phyloP scores from a whole-genome alignment of 1,140 invertebrate genomes.

The Ganaspis sp. region DNA sequence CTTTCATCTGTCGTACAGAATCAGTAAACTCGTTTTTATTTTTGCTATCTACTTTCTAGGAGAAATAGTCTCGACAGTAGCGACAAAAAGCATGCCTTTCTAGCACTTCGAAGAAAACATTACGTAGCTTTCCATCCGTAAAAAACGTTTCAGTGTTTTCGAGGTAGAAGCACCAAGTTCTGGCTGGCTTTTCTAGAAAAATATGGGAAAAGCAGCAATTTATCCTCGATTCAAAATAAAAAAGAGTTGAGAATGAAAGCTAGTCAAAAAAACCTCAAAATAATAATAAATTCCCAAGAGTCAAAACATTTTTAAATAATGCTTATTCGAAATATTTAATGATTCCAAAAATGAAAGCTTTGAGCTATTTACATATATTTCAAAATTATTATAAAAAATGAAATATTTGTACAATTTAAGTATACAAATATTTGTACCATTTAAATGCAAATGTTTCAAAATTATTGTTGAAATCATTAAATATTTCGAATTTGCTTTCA shows the following conservation, averaged over 20 bases:
- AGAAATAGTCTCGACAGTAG: conserved; percentile 13
- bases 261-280: conserved; percentile 44
- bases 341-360: too few species aligned
- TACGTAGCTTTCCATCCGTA: conserved; percentile 19
- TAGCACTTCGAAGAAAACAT: conserved; percentile 27
- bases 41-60: background rate
- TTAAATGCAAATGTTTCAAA: too few species aligned
- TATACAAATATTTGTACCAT: too few species aligned
- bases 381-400: too few species aligned
- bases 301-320: too few species aligned
- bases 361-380: too few species aligned
- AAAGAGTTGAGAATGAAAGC: conserved; percentile 44
- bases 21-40: background rate
- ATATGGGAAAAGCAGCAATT: conserved; percentile 60
- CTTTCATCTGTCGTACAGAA: background rate
- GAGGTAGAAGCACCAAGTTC: conserved; percentile 50
- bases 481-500: too few species aligned
- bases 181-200: conserved; percentile 58
- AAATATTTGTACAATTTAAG: too few species aligned
- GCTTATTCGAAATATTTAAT: too few species aligned
- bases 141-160: conserved; percentile 34
- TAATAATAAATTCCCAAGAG: conserved; percentile 43
- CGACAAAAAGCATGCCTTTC: conserved; percentile 26
- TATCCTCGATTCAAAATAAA: conserved; percentile 57
- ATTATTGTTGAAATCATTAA: too few species aligned